phyloP scores from a whole-genome alignment of 1,140 invertebrate species.

The Zaprionus capensis region DNA sequence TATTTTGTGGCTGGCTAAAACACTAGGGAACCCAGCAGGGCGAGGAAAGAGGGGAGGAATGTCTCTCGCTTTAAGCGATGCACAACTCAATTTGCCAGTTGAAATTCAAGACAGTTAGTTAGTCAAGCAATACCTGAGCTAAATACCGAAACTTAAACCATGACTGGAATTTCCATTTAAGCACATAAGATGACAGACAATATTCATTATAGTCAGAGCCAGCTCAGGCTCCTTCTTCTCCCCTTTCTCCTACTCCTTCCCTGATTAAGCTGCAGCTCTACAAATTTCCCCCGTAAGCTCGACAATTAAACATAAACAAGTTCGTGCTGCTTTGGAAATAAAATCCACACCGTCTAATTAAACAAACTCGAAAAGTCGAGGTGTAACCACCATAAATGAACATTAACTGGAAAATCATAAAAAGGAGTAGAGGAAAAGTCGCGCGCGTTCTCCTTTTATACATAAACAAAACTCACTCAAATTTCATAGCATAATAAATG shows the following conservation, averaged over 20 bases:
- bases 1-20: slow-evolving; percentile 53
- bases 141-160: slow-evolving; percentile 1
- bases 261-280: slow-evolving; percentile 14
- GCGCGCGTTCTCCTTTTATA: slow-evolving; percentile 31
- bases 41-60: background rate
- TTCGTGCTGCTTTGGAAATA: slow-evolving; percentile 52
- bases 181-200: background rate
- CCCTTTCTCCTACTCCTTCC: background rate
- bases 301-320: slow-evolving; percentile 74
- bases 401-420: slow-evolving; percentile 82
- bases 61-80: slow-evolving; percentile 1
- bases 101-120: background rate
- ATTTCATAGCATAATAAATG: slow-evolving; percentile 82
- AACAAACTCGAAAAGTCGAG: slow-evolving; percentile 78
- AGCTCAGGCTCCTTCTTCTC: background rate
- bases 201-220: background rate
- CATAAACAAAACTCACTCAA: slow-evolving; percentile 63
- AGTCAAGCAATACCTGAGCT: background rate
- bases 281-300: slow-evolving; percentile 40
- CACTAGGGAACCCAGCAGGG: background rate
- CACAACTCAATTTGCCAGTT: background rate
- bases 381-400: slow-evolving; percentile 82
- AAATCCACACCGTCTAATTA: slow-evolving; percentile 80
- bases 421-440: slow-evolving; percentile 61
- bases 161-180: background rate